Evolutionary conservation across 2,888 invertebrate species (phyloP).

Genomic region (Platycheirus rosarum): DNA sequence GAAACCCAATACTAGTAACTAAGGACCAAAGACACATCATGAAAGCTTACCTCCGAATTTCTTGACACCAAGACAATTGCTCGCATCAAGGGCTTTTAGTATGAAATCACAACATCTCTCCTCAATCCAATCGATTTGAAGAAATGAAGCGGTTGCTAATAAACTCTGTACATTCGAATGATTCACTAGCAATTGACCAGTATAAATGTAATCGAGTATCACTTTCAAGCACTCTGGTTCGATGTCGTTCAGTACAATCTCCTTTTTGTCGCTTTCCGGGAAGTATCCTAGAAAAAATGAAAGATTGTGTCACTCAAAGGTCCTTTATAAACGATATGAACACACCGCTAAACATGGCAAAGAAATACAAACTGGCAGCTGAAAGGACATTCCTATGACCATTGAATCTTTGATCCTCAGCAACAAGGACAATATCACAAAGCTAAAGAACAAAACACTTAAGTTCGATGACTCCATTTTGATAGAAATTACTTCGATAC

Average conservation of each 20-base stretch:
- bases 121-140: slow-evolving; percentile 76
- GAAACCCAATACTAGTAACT: too few relatives aligned
- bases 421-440: slow-evolving; percentile 75
- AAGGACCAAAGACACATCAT: too few relatives aligned
- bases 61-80: slow-evolving; percentile 77
- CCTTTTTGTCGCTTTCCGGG: slow-evolving; percentile 76
- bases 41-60: slow-evolving; percentile 75
- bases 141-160: slow-evolving; percentile 76
- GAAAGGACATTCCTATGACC: slow-evolving; percentile 77
- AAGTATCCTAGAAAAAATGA: slow-evolving; percentile 77
- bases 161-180: slow-evolving; percentile 75
- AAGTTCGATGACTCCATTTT: not conserved
- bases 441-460: slow-evolving; percentile 74
- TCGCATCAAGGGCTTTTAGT: slow-evolving; percentile 74
- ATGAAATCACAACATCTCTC: slow-evolving; percentile 77
- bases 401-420: slow-evolving; percentile 74
- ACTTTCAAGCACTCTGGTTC: slow-evolving; percentile 75
- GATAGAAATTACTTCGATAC: slow-evolving; percentile 12
- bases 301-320: too few relatives aligned
- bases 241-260: slow-evolving; percentile 76
- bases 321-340: too few relatives aligned
- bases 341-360: slow-evolving; percentile 77
- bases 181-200: slow-evolving; percentile 75
- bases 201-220: slow-evolving; percentile 77
- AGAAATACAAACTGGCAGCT: slow-evolving; percentile 77